Conservation (phyloP, 1,140 invertebrate species). For the Pectinophora gossypiella region DNA sequence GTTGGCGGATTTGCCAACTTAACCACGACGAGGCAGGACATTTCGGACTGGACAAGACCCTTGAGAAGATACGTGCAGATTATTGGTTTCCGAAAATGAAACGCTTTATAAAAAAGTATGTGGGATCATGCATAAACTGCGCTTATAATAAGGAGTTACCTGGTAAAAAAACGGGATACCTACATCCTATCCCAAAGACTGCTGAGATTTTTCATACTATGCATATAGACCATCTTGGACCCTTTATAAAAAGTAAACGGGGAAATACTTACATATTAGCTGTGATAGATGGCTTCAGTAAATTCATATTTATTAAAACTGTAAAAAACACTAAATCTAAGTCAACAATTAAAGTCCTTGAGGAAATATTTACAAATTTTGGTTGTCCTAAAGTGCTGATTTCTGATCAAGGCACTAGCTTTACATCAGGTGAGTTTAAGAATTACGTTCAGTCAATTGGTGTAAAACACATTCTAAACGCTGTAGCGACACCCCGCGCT, state of each 20-base stretch:
- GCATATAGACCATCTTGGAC: background rate
- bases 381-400: background rate
- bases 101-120: slow-evolving; percentile 14
- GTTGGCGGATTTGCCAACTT: background rate
- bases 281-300: background rate
- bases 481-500: background rate
- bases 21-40: slow-evolving; percentile 13
- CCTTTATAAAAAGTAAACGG: background rate
- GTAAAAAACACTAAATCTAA: background rate
- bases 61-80: slow-evolving; percentile 10
- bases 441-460: background rate
- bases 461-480: background rate
- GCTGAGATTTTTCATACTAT: background rate
- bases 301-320: background rate
- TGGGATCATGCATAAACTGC: slow-evolving; percentile 16
- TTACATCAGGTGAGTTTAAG: background rate
- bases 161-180: background rate
- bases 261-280: background rate
- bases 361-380: background rate
- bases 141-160: slow-evolving; percentile 3
- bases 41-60: slow-evolving; percentile 10
- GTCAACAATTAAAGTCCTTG: background rate
- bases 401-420: background rate
- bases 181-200: background rate
- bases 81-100: slow-evolving; percentile 21